Base-by-base conservation (phyloP, 53 echinoderm and acorn worm genomes). In the Luidia sarsii region DNA sequence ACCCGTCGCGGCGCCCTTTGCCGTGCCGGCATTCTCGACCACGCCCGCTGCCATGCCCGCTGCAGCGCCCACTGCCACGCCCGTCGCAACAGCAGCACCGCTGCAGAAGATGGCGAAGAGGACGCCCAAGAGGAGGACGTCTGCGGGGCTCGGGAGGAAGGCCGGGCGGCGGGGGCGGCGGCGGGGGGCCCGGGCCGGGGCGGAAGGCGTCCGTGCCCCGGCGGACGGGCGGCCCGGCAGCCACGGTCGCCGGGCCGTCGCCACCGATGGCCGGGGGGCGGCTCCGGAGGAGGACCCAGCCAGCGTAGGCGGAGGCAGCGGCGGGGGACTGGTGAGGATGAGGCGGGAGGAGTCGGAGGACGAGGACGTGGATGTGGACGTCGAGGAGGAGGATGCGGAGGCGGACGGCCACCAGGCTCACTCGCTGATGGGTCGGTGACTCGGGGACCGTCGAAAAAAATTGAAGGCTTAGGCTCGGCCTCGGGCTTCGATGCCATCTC, bases 361-460 rank as follows among this genome's bases (percentile, higher is more conserved):
- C 27, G 66, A 80, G 52, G 81, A 80, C 1, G 81, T 65, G 3
- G 81, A 80, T 52, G 81, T 80, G 24, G 81, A 80, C 1, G 81
- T 65, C 2, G 81, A 80, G 36, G 81, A 65, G 24, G 81, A 80
- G 34, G 64, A 80, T 33, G 80, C 35, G 13, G 70, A 70, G 1
- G 71, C 23, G 6, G 80, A 33, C 22, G 51, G 32, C 1, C 34
- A 51, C 24, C 38, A 10, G 16, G 81, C 65, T n/a, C 48, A 29
- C 28, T 66, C 65, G 25, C 30, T 79, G 19, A 79, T 79, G 60
- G 79, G 64, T 79, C n/a, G n/a, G n/a, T n/a, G n/a, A n/a, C n/a
- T n/a, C n/a, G n/a, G n/a, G n/a, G n/a, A n/a, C n/a, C n/a, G n/a
- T n/a, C n/a, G n/a, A n/a, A n/a, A n/a, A n/a, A n/a, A n/a, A n/a